phyloP scores from a whole-genome alignment of 2,113 vertebrate species.

The Lasiurus borealis region DNA sequence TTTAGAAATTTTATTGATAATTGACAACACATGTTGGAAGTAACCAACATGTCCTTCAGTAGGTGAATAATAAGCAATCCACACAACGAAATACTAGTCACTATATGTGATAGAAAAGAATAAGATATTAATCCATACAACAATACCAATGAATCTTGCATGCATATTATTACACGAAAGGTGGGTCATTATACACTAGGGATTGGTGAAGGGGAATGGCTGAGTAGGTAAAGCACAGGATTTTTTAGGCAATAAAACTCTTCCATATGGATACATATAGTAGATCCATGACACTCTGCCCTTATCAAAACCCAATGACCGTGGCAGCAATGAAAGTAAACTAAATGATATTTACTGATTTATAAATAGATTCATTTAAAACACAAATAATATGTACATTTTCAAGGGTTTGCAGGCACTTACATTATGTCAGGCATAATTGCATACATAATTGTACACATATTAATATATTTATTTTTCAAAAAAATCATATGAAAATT shows the following conservation, averaged over 20 bases:
- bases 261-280: background rate
- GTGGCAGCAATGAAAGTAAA: background rate
- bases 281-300: background rate
- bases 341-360: background rate
- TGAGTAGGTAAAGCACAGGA: background rate
- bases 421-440: background rate
- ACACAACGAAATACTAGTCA: background rate
- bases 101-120: background rate
- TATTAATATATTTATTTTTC: background rate
- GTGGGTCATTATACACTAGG: background rate
- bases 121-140: background rate
- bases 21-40: background rate
- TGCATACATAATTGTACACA: background rate
- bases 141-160: background rate
- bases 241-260: background rate
- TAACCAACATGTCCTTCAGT: background rate
- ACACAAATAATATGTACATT: background rate
- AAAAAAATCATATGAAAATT: background rate
- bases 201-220: background rate
- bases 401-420: background rate
- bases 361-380: background rate
- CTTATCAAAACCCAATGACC: background rate
- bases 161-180: background rate
- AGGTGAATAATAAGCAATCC: background rate
- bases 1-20: constrained; percentile 1